Conservation (phyloP, 2,888 invertebrate species). For the Macroteleia sp. region DNA sequence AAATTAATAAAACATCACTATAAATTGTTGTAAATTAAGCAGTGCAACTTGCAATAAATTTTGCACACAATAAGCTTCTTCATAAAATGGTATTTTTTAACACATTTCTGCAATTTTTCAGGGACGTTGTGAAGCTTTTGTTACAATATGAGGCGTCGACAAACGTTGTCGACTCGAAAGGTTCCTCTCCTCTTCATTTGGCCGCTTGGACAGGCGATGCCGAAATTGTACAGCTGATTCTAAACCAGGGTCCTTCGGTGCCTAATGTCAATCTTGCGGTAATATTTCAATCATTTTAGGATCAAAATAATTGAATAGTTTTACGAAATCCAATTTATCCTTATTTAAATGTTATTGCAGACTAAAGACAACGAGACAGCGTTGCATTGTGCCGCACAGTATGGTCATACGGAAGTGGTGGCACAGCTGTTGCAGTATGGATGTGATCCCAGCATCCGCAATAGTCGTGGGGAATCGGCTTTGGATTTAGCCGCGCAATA, state of each 20-base stretch:
- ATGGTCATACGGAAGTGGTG: constrained; percentile 94
- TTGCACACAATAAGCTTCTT: too few species aligned
- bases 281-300: constrained; percentile 44
- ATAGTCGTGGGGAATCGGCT: constrained; percentile 94
- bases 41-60: too few species aligned
- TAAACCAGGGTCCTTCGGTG: constrained; percentile 91
- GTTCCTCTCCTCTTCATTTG: constrained; percentile 95
- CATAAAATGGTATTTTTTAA: too few species aligned
- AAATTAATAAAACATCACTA: too few species aligned
- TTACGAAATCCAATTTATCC: not conserved
- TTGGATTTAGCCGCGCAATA: constrained; percentile 97
- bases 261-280: constrained; percentile 94
- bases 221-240: constrained; percentile 93
- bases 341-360: constrained; percentile 84
- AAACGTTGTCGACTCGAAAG: constrained; percentile 94
- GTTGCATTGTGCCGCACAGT: constrained; percentile 96
- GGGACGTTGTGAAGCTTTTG: constrained; percentile 93
- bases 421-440: constrained; percentile 92
- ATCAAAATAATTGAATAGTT: too few species aligned
- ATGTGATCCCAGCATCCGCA: constrained; percentile 94
- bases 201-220: constrained; percentile 97
- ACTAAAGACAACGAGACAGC: constrained; percentile 96
- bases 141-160: constrained; percentile 94
- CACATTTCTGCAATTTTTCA: too few species aligned
- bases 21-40: too few species aligned